Evolutionary conservation across 2,113 vertebrate genomes (phyloP).

Genomic region (Chamaea fasciata): DNA sequence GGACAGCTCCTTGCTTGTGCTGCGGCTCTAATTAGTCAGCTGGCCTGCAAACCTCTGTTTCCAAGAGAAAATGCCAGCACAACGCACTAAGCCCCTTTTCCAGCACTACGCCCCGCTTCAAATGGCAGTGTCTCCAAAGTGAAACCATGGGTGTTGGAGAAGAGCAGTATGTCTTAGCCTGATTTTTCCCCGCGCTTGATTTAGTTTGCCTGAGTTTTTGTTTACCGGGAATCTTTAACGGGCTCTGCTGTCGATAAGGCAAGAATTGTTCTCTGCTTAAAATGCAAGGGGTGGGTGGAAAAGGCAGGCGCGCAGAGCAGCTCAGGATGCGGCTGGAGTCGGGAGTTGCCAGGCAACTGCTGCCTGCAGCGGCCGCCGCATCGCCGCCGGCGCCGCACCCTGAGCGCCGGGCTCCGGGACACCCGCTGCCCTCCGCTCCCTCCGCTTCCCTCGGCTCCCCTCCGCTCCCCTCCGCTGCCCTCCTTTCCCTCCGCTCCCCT

Average conservation of each 20-base stretch:
- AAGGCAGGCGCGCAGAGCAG: neutral
- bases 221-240: neutral
- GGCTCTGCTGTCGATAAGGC: neutral
- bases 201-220: neutral
- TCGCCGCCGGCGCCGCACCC: too few species aligned
- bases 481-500: neutral
- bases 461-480: too few species aligned
- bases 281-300: neutral
- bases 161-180: neutral
- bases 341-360: constrained; percentile 18
- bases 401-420: too few species aligned
- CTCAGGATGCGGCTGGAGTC: neutral
- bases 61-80: neutral
- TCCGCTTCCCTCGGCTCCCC: rapidly evolving
- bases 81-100: neutral
- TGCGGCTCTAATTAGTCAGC: neutral
- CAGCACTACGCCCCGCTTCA: neutral
- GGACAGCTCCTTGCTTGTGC: neutral
- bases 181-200: neutral
- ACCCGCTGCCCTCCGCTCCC: neutral
- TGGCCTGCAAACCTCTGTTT: neutral
- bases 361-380: neutral
- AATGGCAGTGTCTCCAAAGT: neutral
- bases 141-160: neutral
- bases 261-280: neutral